Conservation (phyloP, 2,113 vertebrate species). For the Corvus moneduloides region DNA sequence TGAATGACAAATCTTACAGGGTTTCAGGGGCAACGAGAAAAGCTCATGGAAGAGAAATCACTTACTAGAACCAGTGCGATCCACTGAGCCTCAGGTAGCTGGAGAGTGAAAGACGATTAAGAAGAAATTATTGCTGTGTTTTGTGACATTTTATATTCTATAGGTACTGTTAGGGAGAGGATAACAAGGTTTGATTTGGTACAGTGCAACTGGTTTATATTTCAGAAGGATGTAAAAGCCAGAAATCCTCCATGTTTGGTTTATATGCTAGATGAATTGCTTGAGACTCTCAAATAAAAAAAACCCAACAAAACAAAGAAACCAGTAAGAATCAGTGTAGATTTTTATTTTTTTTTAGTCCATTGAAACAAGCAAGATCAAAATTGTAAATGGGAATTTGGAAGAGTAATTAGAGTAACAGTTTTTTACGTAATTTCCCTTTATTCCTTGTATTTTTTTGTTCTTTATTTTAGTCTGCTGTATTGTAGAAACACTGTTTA, state of each 20-base stretch:
- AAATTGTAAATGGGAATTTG: background rate
- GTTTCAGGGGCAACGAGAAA: background rate
- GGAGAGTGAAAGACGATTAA: background rate
- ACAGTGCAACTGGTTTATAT: background rate
- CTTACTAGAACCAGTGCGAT: background rate
- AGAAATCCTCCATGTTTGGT: background rate
- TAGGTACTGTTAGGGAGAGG: background rate
- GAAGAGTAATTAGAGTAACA: background rate
- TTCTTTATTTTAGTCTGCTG: constrained; percentile 16
- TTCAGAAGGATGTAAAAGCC: background rate
- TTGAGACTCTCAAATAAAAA: background rate
- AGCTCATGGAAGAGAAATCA: background rate
- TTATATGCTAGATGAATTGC: background rate
- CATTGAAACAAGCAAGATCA: background rate
- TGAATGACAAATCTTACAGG: rapidly evolving
- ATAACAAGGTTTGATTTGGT: background rate
- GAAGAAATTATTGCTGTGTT: background rate
- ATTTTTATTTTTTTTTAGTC: background rate
- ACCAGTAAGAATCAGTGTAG: background rate
- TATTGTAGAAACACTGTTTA: constrained; percentile 3
- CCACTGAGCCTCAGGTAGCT: background rate
- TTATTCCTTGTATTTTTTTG: background rate
- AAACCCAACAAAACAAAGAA: background rate
- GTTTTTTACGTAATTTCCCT: background rate
- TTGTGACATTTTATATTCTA: background rate